Evolutionary conservation across 37 sponge, comb jelly and placozoan species (phyloP).

Genomic region (Diacarnus erythraeanus): DNA sequence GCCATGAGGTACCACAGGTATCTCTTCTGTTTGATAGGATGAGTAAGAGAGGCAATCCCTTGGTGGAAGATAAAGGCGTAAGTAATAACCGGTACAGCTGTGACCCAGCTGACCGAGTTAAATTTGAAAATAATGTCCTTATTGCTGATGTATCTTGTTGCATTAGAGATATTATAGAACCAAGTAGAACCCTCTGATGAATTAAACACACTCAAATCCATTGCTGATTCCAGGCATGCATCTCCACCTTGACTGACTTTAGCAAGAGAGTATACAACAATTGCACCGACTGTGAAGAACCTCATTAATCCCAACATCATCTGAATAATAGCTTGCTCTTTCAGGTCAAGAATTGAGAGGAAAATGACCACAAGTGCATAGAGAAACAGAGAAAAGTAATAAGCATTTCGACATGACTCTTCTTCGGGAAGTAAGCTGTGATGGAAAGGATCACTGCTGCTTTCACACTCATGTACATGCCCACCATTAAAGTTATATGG

Average conservation of each 20-base stretch:
- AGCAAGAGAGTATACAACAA: constrained; percentile 66
- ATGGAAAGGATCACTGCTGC: constrained; percentile 53
- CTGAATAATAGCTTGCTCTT: constrained; percentile 87
- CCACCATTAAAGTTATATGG: constrained; percentile 61
- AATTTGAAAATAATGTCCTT: constrained; percentile 47
- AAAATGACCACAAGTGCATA: constrained; percentile 70
- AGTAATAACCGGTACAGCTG: constrained; percentile 68
- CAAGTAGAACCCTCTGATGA: neutral
- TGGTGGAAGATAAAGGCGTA: constrained; percentile 83
- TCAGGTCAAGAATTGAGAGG: constrained; percentile 72
- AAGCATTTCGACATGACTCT: constrained; percentile 50
- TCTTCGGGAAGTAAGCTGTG: constrained; percentile 40
- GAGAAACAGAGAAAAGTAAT: constrained; percentile 75
- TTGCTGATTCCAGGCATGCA: constrained; percentile 17
- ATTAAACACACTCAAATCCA: neutral
- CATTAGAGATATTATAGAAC: neutral
- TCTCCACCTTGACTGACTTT: neutral
- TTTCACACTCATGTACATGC: constrained; percentile 57
- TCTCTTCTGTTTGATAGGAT: constrained; percentile 70
- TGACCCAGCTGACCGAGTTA: constrained; percentile 62
- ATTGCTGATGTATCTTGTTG: neutral
- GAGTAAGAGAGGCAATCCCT: constrained; percentile 79
- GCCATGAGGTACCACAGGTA: constrained; percentile 44
- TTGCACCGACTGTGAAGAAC: constrained; percentile 68
- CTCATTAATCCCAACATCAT: constrained; percentile 69